Conservation (phyloP, 2,113 vertebrate genomes). For the Tringa solitaria region DNA sequence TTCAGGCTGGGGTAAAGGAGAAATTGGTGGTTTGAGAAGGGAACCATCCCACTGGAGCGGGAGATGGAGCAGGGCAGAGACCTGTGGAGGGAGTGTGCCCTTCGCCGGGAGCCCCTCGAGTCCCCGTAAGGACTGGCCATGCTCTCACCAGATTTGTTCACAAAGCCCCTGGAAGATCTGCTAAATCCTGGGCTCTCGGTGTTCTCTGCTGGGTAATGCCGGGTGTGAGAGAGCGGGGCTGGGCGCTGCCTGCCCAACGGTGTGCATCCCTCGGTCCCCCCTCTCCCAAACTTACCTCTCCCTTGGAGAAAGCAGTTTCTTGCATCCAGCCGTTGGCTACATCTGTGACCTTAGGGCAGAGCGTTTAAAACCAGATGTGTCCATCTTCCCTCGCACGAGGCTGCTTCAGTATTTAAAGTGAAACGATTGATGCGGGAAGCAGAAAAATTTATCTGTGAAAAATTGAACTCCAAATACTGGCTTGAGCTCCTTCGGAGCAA, state of each 20-base stretch:
- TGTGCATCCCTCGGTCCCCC: fast-evolving
- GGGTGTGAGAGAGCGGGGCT: fast-evolving
- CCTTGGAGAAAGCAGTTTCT: not conserved
- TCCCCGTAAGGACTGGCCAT: fast-evolving
- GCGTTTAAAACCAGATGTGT: slow-evolving; percentile 74
- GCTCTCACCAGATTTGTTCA: not conserved
- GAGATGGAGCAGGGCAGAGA: not conserved
- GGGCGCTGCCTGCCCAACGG: not conserved
- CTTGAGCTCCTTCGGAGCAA: slow-evolving; percentile 78
- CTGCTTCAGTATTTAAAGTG: slow-evolving; percentile 73
- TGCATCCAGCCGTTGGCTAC: not conserved
- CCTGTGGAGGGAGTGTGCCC: not conserved
- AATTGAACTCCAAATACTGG: slow-evolving; percentile 82
- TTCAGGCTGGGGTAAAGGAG: not conserved
- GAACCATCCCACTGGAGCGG: not conserved
- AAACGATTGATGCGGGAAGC: slow-evolving; percentile 69
- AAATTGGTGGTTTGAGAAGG: fast-evolving
- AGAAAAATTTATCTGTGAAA: slow-evolving; percentile 77
- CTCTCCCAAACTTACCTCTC: not conserved
- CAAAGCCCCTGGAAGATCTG: not conserved
- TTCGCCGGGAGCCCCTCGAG: not conserved
- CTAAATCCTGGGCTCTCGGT: not conserved
- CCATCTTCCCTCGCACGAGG: slow-evolving; percentile 70
- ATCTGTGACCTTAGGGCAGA: slow-evolving; percentile 7
- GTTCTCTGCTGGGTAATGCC: not conserved